Conservation (phyloP, 2,113 vertebrate genomes). For the Chionodraco myersi region DNA sequence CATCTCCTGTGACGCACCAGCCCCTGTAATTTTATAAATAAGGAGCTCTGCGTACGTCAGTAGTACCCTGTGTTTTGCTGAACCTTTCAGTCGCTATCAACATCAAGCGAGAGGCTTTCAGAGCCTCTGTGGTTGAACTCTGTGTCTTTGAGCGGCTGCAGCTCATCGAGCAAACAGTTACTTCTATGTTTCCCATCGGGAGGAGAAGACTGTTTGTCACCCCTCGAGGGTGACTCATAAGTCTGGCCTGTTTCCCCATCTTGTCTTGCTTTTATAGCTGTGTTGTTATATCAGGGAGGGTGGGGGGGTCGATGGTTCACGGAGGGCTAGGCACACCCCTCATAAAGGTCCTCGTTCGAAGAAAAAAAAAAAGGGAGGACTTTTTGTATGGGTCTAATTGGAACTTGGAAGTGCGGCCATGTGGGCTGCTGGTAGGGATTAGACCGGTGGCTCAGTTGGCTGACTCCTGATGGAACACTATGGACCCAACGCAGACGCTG, state of each 20-base stretch:
- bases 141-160: conserved; percentile 19
- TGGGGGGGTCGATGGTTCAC: conserved; percentile 60
- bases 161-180: conserved; percentile 34
- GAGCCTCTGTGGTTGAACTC: conserved; percentile 31
- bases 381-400: conserved; percentile 78
- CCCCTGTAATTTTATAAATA: conserved; percentile 46
- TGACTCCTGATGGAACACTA: conserved; percentile 78
- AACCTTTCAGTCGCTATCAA: conserved; percentile 31
- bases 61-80: conserved; percentile 26
- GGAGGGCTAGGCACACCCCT: conserved; percentile 53
- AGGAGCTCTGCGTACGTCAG: neutral
- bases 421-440: conserved; percentile 77
- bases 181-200: conserved; percentile 41
- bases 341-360: conserved; percentile 58
- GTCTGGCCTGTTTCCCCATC: conserved; percentile 48
- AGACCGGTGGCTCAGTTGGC: conserved; percentile 77
- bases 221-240: conserved; percentile 55
- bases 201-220: conserved; percentile 49
- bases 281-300: conserved; percentile 59
- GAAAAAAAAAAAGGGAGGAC: conserved; percentile 46
- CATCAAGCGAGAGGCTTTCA: conserved; percentile 2
- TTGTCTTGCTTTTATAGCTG: conserved; percentile 58
- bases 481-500: conserved; percentile 68
- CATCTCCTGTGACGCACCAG: conserved; percentile 22
- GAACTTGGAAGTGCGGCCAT: conserved; percentile 73